Evolutionary conservation across 2,888 invertebrate species (phyloP), one percentile per base, ranked within the genome.

Genomic region (Pollenia angustigena): DNA sequence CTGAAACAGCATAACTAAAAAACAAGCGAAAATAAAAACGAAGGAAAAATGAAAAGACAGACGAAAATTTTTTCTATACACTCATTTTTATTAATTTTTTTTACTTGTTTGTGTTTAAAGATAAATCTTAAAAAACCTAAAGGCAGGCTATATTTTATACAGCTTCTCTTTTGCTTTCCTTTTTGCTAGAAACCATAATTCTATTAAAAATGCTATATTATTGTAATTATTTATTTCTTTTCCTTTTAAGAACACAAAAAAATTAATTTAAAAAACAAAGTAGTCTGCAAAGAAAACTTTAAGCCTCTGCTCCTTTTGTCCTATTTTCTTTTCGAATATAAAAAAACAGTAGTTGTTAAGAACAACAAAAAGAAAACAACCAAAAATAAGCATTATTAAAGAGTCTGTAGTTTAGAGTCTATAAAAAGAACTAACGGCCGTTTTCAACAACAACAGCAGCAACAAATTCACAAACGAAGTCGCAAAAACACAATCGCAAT

Each of bases 401-500:
- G 66, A 68, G 66, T 50, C 16, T 75, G 58, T 44, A 58, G 23
- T 50, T 66, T 23, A 4, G 66, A 64, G 40, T 56, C 18, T 58
- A 74, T 68, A 56, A 40, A 40, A 18, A 74, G 66, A 48, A 72
- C 1, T 46, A 81, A 66, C n/a, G 71, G 56, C 40, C 81, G 80
- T 87, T 75, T 84, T 78, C 71, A 87, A 81, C 79, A 80, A 72
- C 62, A 64, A 54, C 11, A 79, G n/a, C 32, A 54, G 11, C 2
- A 48, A 60, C 23, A 69, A 69, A 60, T 7, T 14, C 2, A 14
- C 7, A 32, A 68, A 60, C 40, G 6, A 44, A 42, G 69, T 69
- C 42, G 42, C 18, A 52, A 32, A 75, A 8, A 23, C 12, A 54
- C 88, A 89, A 90, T 91, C 89, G 89, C 50, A 12, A 42, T 23